Conservation (phyloP, 2,797 vertebrate genomes). For the Champsocephalus gunnari region DNA sequence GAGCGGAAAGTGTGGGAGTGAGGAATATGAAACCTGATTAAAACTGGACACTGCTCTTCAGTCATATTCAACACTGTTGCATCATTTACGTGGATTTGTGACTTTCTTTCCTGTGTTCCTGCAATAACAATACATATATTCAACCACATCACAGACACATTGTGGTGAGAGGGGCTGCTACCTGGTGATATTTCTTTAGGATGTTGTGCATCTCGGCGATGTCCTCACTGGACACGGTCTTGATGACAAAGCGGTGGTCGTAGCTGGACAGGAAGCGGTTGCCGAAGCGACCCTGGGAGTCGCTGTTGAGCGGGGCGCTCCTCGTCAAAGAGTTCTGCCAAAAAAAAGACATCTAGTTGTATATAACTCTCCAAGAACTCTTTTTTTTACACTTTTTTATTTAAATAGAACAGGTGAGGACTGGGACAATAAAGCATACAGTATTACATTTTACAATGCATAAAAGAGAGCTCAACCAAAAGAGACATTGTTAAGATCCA, state of each 20-base stretch:
- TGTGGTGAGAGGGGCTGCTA: conserved; percentile 53
- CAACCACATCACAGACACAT: neutral
- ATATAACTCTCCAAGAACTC: too few species aligned
- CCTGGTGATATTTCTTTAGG: conserved; percentile 97
- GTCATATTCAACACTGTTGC: neutral
- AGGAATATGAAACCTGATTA: conserved; percentile 39
- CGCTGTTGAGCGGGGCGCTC: conserved; percentile 93
- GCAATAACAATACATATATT: neutral
- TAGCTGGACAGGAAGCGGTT: conserved; percentile 94
- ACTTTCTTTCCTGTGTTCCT: neutral
- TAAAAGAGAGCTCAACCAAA: too few species aligned
- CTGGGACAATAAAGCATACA: too few species aligned
- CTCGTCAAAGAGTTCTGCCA: conserved; percentile 92
- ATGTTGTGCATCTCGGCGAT: conserved; percentile 98
- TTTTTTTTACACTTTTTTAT: too few species aligned
- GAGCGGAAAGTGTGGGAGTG: conserved; percentile 38
- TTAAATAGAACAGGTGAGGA: too few species aligned
- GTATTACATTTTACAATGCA: too few species aligned
- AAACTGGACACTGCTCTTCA: conserved; percentile 8
- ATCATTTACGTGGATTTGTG: neutral
- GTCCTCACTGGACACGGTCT: conserved; percentile 94
- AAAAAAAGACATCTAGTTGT: neutral
- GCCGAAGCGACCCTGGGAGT: conserved; percentile 93
- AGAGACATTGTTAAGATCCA: too few species aligned
- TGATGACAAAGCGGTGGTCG: conserved; percentile 94